Percentiles rank a stretch among this genome's conserved stretches.
Evolutionary conservation across 2,113 vertebrate species (phyloP).

Genomic region (Pelecanus crispus): DNA sequence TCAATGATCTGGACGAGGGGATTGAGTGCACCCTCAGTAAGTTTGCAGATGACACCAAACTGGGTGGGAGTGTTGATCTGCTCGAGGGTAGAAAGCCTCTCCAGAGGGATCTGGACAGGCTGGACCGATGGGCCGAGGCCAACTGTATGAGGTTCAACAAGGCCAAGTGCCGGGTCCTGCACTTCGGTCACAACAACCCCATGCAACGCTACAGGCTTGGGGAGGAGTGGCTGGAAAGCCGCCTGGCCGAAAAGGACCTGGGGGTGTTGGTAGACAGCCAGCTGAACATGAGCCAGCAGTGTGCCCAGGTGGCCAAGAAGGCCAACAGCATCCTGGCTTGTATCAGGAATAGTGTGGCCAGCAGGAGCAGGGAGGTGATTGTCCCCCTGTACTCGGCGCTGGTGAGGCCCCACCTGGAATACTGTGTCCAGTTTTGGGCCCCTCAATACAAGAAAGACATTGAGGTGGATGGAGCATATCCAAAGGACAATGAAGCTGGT

Average conservation of each 20-base stretch:
- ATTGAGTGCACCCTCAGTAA: neutral
- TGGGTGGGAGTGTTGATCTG: no score
- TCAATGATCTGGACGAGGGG: neutral
- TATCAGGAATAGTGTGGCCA: neutral
- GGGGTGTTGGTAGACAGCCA: no score
- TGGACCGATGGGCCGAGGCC: neutral
- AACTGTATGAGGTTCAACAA: neutral
- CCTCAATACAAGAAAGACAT: neutral
- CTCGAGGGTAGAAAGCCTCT: neutral
- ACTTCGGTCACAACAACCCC: neutral
- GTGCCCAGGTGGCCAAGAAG: neutral
- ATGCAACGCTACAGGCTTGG: neutral
- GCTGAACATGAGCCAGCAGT: neutral
- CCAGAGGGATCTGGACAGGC: neutral
- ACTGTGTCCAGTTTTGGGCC: neutral
- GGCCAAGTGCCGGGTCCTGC: neutral
- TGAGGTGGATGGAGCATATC: neutral
- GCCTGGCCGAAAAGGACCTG: no score
- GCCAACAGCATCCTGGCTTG: neutral
- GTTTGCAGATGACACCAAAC: neutral
- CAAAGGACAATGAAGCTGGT: no score
- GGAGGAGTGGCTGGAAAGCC: no score
- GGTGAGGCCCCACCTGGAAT: no score
- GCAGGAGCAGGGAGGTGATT: neutral
- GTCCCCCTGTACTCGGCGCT: neutral